Percentiles rank a stretch among this genome's conserved stretches.
These are phyloP conservation scores for Enteromius afrohamiltoni DNA, from an alignment of 2,797 vertebrate species.

Conservation along the genomic window DNA sequence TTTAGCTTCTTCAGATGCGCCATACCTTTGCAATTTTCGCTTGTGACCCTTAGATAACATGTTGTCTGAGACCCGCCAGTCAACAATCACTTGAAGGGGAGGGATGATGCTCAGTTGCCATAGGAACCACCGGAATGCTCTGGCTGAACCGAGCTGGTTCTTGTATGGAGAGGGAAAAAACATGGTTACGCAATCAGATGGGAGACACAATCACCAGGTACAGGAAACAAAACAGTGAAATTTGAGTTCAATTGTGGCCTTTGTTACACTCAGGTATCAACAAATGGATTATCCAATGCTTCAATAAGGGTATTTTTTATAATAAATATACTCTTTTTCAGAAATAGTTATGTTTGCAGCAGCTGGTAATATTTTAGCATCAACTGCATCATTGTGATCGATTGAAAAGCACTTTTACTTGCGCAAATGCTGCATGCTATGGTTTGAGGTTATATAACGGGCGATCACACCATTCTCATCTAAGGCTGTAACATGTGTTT, in stretches of 20 bases:
- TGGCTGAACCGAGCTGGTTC: slow-evolving; percentile 71
- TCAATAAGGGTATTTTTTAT: not conserved
- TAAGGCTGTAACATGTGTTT: slow-evolving; percentile 19
- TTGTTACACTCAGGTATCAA: slow-evolving; percentile 2
- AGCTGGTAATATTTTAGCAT: not conserved
- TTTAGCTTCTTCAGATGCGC: slow-evolving; percentile 44
- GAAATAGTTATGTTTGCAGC: not conserved
- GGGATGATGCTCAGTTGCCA: slow-evolving; percentile 79
- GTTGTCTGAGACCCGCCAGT: slow-evolving; percentile 67
- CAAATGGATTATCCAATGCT: not conserved
- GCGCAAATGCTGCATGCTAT: not conserved
- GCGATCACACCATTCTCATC: not conserved
- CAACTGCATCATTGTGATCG: slow-evolving; percentile 16
- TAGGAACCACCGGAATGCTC: slow-evolving; percentile 77
- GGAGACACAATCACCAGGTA: slow-evolving; percentile 58
- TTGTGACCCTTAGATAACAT: slow-evolving; percentile 63
- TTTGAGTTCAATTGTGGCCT: not conserved
- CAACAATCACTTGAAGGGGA: slow-evolving; percentile 70
- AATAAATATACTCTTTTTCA: not conserved
- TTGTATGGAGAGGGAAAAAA: slow-evolving; percentile 57
- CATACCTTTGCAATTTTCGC: slow-evolving; percentile 57
- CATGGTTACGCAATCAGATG: slow-evolving; percentile 74
- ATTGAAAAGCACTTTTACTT: slow-evolving; percentile 46
- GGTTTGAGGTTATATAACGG: slow-evolving; percentile 15
- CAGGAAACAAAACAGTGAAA: slow-evolving; percentile 64